Base-by-base conservation (phyloP, 2,888 invertebrate genomes). In the Dasysyrphus tricinctus region DNA sequence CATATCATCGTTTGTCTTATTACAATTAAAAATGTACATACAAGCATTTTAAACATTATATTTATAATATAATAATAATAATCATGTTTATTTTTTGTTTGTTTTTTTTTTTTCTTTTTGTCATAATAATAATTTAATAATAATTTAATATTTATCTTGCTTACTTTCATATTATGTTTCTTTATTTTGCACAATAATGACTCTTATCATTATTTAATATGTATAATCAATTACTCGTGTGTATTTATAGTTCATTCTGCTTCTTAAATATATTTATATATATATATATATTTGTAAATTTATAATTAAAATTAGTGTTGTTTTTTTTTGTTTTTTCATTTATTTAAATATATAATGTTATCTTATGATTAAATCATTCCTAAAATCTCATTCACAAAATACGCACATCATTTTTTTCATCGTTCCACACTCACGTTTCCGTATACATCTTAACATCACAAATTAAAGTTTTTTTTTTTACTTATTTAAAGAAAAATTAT, bases 1-100 rank as follows among this genome's bases (percentile, higher is more conserved):
- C 88, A 85, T 88, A 89, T 89, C 88, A 83, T 89, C 89, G 88
- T 89, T 88, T 88, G 81, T 78, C 88, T 89, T 89, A 89, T 89
- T 89, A 89, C 89, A 89, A 88, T 89, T 89, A 89, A 89, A 89
- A 89, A 89, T 89, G 82, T 89, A 89, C 89, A 89, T 89, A 89
- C 88, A 89, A 89, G 89, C 89, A 89, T 88, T 87, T 88, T 88
- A 89, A 89, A 88, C 88, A 88, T 88, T 88, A 88, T 88, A 86
- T 88, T 88, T 82, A 88, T 88, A 87, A 87, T 87, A 87, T 87
- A 87, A 87, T 87, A 78, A 82, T 79, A 79, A 79, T 78, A 78
- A 72, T 87, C 72, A 87, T 87, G 74, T 77, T 85, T 65, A 82
- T 82, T 51, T 75, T 83, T n/a, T n/a, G n/a, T n/a, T n/a, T n/a